Base-by-base conservation (phyloP, 1,140 invertebrate genomes). In the Himalopsyche phryganea region DNA sequence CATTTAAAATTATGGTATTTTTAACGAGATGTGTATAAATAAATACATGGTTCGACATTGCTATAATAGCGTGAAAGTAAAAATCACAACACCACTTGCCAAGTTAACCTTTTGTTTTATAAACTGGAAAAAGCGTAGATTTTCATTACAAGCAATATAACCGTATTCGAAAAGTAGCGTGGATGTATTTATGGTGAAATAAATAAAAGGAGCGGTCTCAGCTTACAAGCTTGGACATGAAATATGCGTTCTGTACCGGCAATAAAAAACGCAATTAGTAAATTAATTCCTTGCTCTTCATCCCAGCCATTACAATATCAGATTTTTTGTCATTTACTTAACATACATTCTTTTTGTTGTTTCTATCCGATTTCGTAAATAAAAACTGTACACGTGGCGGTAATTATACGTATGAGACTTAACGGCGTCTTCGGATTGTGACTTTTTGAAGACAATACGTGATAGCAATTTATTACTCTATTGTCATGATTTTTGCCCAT, bases 251-350 rank as follows among this genome's bases (percentile, higher is more conserved):
- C 42, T 33, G 11, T 40, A 41, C 55, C 47, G 50, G 40, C 52
- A 48, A 54, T 59, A 63, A 63, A 63, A 63, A 63, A 63, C 41
- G 42, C 61, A 63, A 63, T 63, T 63, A 63, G 61, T 50, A 63
- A 63, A 63, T 63, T 63, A 63, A 59, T 63, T 59, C 61, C 56
- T 52, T 59, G 41, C 61, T 36, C 54, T 55, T 58, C 48, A 40
- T 50, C 32, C 46, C n/a, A 23, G 17, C 48, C 58, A 50, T 54
- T 61, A 47, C 50, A 15, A 50, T 54, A 23, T 36, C 50, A 18
- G 42, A 60, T 60, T 52, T 56, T 50, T 56, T 38, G 23, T 28
- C 23, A 28, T 28, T 28, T 28, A 28, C 23, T 28, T 28, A 10
- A 4, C 23, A 18, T 47, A 32, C 32, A 10, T 40, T 42, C 50